Evolutionary conservation across 2,797 vertebrate genomes (phyloP).

Genomic region (Phrynocephalus forsythii): DNA sequence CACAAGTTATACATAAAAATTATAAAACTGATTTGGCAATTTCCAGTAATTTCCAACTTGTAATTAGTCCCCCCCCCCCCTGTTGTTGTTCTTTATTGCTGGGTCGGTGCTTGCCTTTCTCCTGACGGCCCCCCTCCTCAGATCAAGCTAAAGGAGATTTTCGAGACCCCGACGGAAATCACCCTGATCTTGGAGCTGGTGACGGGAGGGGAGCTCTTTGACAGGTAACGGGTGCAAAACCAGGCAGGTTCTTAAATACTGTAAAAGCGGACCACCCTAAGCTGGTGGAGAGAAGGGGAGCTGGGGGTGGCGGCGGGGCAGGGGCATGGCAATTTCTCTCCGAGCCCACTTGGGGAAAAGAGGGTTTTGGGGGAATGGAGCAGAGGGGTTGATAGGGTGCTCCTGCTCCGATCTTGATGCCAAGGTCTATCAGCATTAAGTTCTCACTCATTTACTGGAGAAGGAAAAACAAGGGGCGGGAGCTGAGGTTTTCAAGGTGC

Average conservation of each 20-base stretch:
- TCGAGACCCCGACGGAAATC: conserved; percentile 88
- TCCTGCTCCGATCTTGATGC: too few relatives aligned
- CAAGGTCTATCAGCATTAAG: too few relatives aligned
- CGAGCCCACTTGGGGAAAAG: neutral
- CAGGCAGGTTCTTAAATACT: conserved; percentile 19
- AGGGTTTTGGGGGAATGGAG: neutral
- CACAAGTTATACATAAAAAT: too few relatives aligned
- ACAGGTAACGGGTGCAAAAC: conserved; percentile 78
- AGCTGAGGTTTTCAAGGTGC: too few relatives aligned
- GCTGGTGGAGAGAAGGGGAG: neutral
- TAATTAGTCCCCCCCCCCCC: too few relatives aligned
- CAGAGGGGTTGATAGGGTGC: too few relatives aligned
- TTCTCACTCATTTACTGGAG: too few relatives aligned
- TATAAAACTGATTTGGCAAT: too few relatives aligned
- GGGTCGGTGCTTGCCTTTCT: neutral
- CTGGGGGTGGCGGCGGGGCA: neutral
- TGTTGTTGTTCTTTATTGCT: too few relatives aligned
- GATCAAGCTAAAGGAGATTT: conserved; percentile 93
- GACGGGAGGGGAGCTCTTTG: conserved; percentile 91
- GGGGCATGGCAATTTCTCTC: neutral
- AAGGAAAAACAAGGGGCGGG: too few relatives aligned
- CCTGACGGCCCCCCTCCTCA: rapidly evolving
- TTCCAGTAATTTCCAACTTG: too few relatives aligned
- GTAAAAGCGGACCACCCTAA: conserved; percentile 22
- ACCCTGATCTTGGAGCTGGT: conserved; percentile 88